phyloP scores from a whole-genome alignment of 2,888 invertebrate species.

The Phoronis australis region DNA sequence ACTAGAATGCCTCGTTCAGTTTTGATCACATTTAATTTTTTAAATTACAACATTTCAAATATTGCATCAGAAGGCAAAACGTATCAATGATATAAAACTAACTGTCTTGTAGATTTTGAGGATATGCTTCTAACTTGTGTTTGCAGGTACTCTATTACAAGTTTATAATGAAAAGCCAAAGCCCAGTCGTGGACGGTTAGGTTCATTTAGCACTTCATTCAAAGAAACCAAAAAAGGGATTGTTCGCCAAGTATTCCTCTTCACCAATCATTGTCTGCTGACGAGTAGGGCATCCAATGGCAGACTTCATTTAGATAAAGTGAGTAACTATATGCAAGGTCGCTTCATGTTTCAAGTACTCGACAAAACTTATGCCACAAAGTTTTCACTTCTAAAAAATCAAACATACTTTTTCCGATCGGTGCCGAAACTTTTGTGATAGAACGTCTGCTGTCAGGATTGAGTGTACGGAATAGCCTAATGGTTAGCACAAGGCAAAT shows the following conservation, averaged over 20 bases:
- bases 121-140: too few relatives aligned
- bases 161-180: constrained; percentile 62
- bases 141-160: constrained; percentile 69
- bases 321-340: too few relatives aligned
- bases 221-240: constrained; percentile 62
- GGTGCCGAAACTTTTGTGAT: too few relatives aligned
- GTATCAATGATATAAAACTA: not conserved
- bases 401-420: too few relatives aligned
- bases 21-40: too few relatives aligned
- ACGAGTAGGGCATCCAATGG: constrained; percentile 78
- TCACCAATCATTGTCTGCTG: constrained; percentile 82
- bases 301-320: constrained; percentile 75
- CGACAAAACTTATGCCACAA: too few relatives aligned
- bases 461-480: too few relatives aligned
- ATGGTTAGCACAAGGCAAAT: too few relatives aligned
- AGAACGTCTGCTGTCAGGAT: too few relatives aligned
- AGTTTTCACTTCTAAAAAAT: too few relatives aligned
- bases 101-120: not conserved
- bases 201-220: constrained; percentile 51
- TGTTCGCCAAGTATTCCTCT: constrained; percentile 78
- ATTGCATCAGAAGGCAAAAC: not conserved
- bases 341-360: too few relatives aligned
- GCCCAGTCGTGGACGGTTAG: constrained; percentile 60
- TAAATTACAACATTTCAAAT: not conserved
- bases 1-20: too few relatives aligned